These are phyloP conservation scores for Didymodactylos carnosus DNA, from an alignment of 2,888 invertebrate species.

Conservation along the genomic window DNA sequence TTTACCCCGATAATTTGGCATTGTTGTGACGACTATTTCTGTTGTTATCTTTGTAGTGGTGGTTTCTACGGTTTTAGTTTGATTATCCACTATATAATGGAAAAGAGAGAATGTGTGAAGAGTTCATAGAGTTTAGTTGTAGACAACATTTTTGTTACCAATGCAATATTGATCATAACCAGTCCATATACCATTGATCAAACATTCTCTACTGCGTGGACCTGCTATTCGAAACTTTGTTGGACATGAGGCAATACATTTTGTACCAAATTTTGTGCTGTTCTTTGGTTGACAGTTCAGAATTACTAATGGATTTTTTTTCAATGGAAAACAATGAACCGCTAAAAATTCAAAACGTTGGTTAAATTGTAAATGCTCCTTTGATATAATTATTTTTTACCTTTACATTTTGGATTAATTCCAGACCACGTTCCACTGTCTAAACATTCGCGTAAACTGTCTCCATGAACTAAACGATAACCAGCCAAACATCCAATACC, in stretches of 20 bases:
- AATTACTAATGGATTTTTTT: neutral
- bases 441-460: neutral
- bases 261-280: neutral
- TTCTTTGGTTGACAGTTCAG: neutral
- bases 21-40: neutral
- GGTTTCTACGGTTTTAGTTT: too few species aligned
- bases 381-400: neutral
- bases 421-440: neutral
- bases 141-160: too few species aligned
- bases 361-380: too few species aligned
- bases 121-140: too few species aligned
- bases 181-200: neutral
- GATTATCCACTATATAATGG: too few species aligned
- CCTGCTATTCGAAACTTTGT: neutral
- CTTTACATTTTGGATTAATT: neutral
- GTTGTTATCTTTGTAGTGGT: too few species aligned
- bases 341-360: neutral
- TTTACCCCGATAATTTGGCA: neutral
- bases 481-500: neutral
- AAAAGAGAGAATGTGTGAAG: too few species aligned
- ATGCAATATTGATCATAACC: neutral
- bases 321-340: neutral
- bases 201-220: neutral
- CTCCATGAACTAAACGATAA: neutral
- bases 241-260: neutral